These are phyloP conservation scores for Lampris megalopsis DNA, from an alignment of 2,113 vertebrate genomes.

Conservation along the genomic window DNA sequence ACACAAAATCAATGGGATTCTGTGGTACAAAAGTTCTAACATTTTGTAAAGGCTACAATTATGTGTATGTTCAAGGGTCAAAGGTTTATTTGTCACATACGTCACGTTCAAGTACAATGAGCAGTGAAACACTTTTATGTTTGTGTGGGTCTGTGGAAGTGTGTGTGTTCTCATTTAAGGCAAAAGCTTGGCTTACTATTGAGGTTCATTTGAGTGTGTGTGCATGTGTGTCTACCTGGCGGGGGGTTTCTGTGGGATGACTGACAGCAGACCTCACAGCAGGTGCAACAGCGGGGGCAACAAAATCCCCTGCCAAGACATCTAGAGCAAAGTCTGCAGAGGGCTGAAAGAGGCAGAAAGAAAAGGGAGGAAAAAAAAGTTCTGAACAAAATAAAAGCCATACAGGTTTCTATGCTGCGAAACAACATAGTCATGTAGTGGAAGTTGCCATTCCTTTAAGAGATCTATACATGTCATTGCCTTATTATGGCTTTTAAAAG, in stretches of 20 bases:
- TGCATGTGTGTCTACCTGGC: conserved; percentile 54
- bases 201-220: neutral
- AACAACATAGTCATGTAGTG: neutral
- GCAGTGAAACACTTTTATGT: neutral
- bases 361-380: neutral
- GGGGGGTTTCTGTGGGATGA: conserved; percentile 33
- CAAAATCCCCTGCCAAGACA: conserved; percentile 69
- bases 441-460: too few species aligned
- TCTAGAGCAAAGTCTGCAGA: conserved; percentile 62
- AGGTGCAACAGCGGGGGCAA: conserved; percentile 61
- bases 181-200: neutral
- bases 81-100: too few species aligned
- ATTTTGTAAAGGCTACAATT: neutral
- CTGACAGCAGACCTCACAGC: conserved; percentile 62
- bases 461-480: too few species aligned
- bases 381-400: neutral
- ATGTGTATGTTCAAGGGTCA: neutral
- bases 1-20: neutral
- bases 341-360: conserved; percentile 36
- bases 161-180: neutral
- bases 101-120: too few species aligned
- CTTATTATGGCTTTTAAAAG: neutral
- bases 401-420: neutral
- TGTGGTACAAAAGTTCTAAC: too few species aligned
- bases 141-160: neutral